Evolutionary conservation across 2,888 invertebrate species (phyloP), one percentile per base, ranked within the genome.

Genomic region (Baccha elongata): DNA sequence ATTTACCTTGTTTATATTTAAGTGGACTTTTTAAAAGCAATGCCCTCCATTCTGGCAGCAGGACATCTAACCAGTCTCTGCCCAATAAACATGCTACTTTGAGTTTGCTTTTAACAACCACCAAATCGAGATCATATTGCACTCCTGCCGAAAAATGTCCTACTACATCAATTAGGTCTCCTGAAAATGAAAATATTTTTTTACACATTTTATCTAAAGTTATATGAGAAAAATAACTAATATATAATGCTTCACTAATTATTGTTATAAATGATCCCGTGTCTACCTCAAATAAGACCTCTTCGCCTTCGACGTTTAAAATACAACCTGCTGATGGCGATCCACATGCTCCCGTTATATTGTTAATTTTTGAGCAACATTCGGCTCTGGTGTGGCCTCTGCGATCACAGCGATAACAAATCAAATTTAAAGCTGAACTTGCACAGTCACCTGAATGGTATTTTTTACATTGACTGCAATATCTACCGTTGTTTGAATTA

Each of bases 141-240:
- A n/a, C n/a, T n/a, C n/a, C n/a, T n/a, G n/a, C n/a, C n/a, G n/a
- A n/a, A n/a, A n/a, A n/a, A n/a, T n/a, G n/a, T n/a, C n/a, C n/a
- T n/a, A n/a, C n/a, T n/a, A n/a, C n/a, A n/a, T n/a, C 42, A 23
- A 23, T 23, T 23, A 42, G 40, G 10, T 40, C 42, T 42, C 42
- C 58, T 40, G 40, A 58, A 58, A 37, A 37, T n/a, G 40, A 13
- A 23, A 7, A 21, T 17, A 37, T 40, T 5, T 37, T 55, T 4
- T 37, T 19, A n/a, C 21, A n/a, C n/a, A 1, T 37, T 21, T 6
- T 13, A 8, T 55, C 37, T 23, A 23, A 23, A 3, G 3, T 5
- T 5, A 3, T 23, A 23, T 19, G 35, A 8, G 35, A 35, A 35
- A 35, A 8, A 11, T 35, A 35, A 35, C n/a, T 35, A 3, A 4